These are phyloP conservation scores for Conistra vaccinii DNA, from an alignment of 2,888 invertebrate genomes.

Conservation along the genomic window DNA sequence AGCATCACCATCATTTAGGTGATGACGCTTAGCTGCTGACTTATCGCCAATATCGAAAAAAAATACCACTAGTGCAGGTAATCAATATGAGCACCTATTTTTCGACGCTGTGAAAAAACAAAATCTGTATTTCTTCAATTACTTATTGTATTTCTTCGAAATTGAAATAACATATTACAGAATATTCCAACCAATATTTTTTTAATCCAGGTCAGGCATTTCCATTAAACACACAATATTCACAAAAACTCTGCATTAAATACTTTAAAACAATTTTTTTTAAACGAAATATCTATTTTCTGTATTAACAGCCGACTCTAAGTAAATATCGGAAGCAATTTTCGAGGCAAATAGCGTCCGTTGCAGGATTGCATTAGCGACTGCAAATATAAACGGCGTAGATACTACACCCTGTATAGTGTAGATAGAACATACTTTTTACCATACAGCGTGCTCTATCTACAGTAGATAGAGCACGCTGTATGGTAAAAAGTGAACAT, in stretches of 20 bases:
- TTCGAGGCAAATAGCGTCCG: constrained; percentile 72
- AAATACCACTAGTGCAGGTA: background rate
- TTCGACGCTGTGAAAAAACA: background rate
- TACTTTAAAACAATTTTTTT: constrained; percentile 1
- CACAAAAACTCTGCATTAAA: background rate
- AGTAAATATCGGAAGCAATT: constrained; percentile 74
- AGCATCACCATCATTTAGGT: background rate
- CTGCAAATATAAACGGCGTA: constrained; percentile 62
- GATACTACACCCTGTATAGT: constrained; percentile 28
- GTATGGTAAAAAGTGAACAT: constrained; percentile 70
- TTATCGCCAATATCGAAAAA: background rate
- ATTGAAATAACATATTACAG: background rate
- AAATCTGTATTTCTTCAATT: too few species aligned
- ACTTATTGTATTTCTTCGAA: background rate
- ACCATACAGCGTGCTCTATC: too few species aligned
- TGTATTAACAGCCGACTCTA: constrained; percentile 46
- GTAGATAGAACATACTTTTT: constrained; percentile 38
- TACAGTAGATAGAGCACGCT: constrained; percentile 28
- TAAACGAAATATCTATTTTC: constrained; percentile 37
- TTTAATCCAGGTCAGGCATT: background rate
- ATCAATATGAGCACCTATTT: background rate
- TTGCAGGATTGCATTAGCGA: constrained; percentile 72
- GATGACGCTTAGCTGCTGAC: background rate
- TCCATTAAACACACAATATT: constrained; percentile 3
- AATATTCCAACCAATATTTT: background rate